Conservation (phyloP, 2,888 invertebrate genomes). For the Eurytoma californica region DNA sequence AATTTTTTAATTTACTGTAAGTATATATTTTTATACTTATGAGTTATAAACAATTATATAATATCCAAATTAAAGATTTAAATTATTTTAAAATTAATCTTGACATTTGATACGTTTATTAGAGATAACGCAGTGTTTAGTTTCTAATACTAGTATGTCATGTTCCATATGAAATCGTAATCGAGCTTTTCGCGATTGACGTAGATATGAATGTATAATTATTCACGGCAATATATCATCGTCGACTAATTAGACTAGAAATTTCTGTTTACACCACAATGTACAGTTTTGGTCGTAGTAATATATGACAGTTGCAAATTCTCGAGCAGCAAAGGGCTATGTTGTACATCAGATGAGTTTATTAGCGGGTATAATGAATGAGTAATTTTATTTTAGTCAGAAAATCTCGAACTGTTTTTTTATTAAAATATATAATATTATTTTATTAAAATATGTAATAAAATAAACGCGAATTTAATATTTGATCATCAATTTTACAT, state of each 20-base stretch:
- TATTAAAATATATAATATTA: no score
- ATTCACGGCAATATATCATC: slow-evolving; percentile 34
- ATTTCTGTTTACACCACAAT: slow-evolving; percentile 36
- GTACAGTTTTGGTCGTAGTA: slow-evolving; percentile 17
- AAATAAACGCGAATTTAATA: no score
- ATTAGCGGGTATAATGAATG: slow-evolving; percentile 22
- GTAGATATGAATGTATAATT: background rate
- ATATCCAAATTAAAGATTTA: no score
- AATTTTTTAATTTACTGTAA: no score
- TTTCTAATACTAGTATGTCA: slow-evolving; percentile 1
- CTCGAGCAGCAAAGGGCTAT: background rate
- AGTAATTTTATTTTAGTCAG: slow-evolving; percentile 17
- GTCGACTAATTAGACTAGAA: slow-evolving; percentile 44
- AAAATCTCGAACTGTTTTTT: no score
- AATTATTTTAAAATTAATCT: no score
- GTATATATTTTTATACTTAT: no score
- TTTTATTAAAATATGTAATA: no score
- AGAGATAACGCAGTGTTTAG: no score
- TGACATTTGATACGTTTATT: no score
- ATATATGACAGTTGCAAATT: slow-evolving; percentile 17
- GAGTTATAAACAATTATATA: no score
- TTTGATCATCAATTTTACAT: no score
- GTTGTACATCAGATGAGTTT: background rate
- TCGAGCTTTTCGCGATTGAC: slow-evolving; percentile 12
- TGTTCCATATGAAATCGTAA: slow-evolving; percentile 7